Conservation (phyloP, 2,113 vertebrate genomes). For the Varanus salvator region DNA sequence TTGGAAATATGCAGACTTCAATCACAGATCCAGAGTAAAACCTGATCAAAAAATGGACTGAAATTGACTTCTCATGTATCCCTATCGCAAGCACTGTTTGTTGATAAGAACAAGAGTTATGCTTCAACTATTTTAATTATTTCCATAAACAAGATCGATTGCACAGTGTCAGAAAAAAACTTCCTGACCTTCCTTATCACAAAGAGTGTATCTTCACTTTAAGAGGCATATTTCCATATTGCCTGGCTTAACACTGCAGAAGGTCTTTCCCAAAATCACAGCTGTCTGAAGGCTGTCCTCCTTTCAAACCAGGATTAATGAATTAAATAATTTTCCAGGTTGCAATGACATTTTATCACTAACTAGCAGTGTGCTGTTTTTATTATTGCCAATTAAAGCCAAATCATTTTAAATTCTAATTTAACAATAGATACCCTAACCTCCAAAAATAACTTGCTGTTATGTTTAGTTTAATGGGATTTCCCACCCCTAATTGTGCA, state of each 20-base stretch:
- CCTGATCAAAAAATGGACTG: too few relatives aligned
- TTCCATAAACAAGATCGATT: background rate
- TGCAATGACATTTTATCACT: background rate
- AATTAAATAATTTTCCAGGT: slow-evolving; percentile 11
- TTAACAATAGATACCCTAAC: background rate
- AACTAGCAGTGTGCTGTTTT: background rate
- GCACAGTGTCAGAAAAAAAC: background rate
- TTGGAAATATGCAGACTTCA: too few relatives aligned
- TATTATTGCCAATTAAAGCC: background rate
- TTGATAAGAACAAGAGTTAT: background rate
- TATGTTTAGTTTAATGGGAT: background rate
- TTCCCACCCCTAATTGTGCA: background rate
- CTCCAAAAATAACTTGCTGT: background rate
- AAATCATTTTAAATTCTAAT: slow-evolving; percentile 2
- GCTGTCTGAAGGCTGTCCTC: background rate
- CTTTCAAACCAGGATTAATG: background rate
- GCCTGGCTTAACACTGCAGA: background rate
- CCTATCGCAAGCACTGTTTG: background rate
- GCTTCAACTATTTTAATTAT: background rate
- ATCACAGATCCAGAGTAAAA: too few relatives aligned
- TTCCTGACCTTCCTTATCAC: background rate
- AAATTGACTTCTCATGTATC: too few relatives aligned
- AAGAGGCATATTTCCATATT: background rate
- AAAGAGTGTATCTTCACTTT: background rate
- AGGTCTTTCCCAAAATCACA: background rate